A percentile compares a stretch with the other conserved stretches of the same genome.
phyloP scores from a whole-genome alignment of 2,888 invertebrate species.

The Leucoma salicis region DNA sequence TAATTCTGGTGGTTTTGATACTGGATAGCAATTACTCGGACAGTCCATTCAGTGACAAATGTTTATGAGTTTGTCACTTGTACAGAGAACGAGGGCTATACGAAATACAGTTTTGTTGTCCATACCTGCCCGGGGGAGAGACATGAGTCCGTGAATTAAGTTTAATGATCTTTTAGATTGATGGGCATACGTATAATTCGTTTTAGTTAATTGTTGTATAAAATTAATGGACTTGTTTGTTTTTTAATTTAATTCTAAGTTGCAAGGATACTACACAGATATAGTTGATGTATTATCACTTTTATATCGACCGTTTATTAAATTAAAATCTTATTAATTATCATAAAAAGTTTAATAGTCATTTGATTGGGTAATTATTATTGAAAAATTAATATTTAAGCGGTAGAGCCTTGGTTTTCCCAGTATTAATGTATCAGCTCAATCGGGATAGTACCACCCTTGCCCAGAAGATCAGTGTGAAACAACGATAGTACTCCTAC shows the following conservation, averaged over 20 bases:
- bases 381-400: too few relatives aligned
- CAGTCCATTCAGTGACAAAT: conserved; percentile 76
- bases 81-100: conserved; percentile 51
- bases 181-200: conserved; percentile 36
- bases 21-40: conserved; percentile 71
- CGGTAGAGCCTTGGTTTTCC: too few relatives aligned
- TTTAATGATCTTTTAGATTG: conserved; percentile 63
- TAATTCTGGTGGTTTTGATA: conserved; percentile 53
- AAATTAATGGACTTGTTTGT: conserved; percentile 28
- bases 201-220: conserved; percentile 34
- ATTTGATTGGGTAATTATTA: too few relatives aligned
- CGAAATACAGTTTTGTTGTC: conserved; percentile 48
- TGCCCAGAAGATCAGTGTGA: too few relatives aligned
- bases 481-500: too few relatives aligned
- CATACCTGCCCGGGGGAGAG: conserved; percentile 52
- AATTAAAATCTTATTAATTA: too few relatives aligned
- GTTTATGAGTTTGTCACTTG: conserved; percentile 81
- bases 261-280: not conserved
- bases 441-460: too few relatives aligned
- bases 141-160: conserved; percentile 50
- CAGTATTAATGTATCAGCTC: too few relatives aligned
- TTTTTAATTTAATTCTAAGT: conserved; percentile 27
- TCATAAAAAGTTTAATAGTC: too few relatives aligned
- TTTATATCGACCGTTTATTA: not conserved
- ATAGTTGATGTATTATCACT: not conserved